These are phyloP conservation scores for Masticophis lateralis DNA, from an alignment of 2,797 vertebrate species.

Conservation along the genomic window DNA sequence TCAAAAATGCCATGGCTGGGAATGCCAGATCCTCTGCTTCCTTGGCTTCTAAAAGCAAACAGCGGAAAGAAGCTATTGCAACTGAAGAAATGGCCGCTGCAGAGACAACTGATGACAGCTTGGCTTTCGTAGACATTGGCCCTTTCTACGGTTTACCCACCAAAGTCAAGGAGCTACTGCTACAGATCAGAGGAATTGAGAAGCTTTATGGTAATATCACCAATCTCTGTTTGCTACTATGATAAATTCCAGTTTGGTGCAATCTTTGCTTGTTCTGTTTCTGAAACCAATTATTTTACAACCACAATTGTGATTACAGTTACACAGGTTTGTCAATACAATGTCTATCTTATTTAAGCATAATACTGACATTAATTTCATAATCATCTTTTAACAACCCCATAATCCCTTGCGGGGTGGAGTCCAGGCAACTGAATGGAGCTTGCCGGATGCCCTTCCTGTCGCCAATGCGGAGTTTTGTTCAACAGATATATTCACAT, in stretches of 20 bases:
- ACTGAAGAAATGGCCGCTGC: conserved; percentile 85
- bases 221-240: neutral
- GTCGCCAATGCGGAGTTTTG: too few species aligned
- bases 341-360: neutral
- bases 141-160: conserved; percentile 94
- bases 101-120: conserved; percentile 76
- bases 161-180: conserved; percentile 89
- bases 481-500: too few species aligned
- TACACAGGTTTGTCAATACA: neutral
- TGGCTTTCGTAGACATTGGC: conserved; percentile 79
- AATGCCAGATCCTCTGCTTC: conserved; percentile 80
- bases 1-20: conserved; percentile 86
- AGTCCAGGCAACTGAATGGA: too few species aligned
- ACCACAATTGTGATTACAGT: neutral
- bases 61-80: conserved; percentile 80
- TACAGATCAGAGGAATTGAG: conserved; percentile 83
- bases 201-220: conserved; percentile 85
- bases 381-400: too few species aligned
- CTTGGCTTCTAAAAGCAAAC: conserved; percentile 71
- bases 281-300: neutral
- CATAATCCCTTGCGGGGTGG: too few species aligned
- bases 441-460: too few species aligned
- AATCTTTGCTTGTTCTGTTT: neutral
- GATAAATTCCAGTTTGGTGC: neutral
- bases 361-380: too few species aligned